Evolutionary conservation across 2,113 vertebrate genomes (phyloP).

Genomic region (Ophiodon elongatus): DNA sequence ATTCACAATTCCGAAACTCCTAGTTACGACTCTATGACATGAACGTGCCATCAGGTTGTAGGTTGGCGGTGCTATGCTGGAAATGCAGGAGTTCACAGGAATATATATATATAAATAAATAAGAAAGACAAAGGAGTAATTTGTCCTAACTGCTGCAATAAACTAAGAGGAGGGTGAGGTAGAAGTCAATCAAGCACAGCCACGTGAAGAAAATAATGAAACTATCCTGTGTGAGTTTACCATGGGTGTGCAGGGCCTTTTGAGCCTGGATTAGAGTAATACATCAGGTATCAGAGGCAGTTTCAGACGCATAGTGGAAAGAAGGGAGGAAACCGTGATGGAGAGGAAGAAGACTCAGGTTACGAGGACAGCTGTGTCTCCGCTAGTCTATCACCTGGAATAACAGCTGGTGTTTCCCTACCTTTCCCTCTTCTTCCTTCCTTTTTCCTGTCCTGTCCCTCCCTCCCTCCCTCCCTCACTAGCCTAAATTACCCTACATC

Average conservation of each 20-base stretch:
- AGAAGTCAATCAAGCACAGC: constrained; percentile 8
- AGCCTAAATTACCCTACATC: constrained; percentile 40
- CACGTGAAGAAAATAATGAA: constrained; percentile 28
- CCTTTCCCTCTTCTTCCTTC: constrained; percentile 12
- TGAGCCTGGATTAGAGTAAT: not conserved
- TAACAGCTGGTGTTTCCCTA: constrained; percentile 59
- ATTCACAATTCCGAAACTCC: no score
- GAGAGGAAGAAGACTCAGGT: constrained; percentile 37
- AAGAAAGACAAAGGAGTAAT: not conserved
- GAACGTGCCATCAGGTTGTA: not conserved
- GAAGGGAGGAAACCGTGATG: constrained; percentile 11
- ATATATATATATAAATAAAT: not conserved
- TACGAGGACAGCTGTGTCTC: constrained; percentile 44
- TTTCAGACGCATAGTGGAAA: not conserved
- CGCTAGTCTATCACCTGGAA: constrained; percentile 60
- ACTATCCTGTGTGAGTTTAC: constrained; percentile 11
- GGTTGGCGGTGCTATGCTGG: not conserved
- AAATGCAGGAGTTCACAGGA: not conserved
- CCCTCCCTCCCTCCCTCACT: not conserved
- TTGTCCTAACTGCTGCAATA: not conserved
- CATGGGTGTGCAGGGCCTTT: not conserved
- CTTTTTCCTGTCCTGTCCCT: not conserved
- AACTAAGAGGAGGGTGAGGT: not conserved
- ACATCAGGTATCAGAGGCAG: not conserved
- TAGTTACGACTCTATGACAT: not conserved